Evolutionary conservation across 2,888 invertebrate genomes (phyloP).

Genomic region (Parnassius apollo): DNA sequence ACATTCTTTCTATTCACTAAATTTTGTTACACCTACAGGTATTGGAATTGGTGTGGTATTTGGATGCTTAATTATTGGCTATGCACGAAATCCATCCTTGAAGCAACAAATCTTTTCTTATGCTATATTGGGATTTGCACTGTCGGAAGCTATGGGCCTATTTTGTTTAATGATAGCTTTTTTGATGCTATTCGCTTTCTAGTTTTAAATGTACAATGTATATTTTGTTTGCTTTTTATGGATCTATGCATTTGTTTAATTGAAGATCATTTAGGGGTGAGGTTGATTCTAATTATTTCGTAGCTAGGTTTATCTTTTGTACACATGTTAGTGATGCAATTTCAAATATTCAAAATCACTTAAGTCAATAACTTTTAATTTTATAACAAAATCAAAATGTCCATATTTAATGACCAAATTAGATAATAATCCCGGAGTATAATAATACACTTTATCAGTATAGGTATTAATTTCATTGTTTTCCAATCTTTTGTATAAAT

Average conservation of each 20-base stretch:
- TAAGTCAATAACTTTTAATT: too few species aligned
- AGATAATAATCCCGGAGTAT: too few species aligned
- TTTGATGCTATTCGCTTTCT: conserved; percentile 97
- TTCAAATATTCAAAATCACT: too few species aligned
- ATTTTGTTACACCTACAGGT: conserved; percentile 80
- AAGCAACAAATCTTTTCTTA: conserved; percentile 99
- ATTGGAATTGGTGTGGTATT: conserved; percentile 99
- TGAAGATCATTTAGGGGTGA: conserved; percentile 16
- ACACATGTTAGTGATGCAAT: too few species aligned
- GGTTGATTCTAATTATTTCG: conserved; percentile 7
- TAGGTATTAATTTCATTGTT: too few species aligned
- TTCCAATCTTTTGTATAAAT: too few species aligned
- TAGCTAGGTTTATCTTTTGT: conserved; percentile 31
- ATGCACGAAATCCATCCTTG: conserved; percentile 97
- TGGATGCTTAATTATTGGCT: conserved; percentile 97
- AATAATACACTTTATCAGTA: too few species aligned
- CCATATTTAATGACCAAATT: too few species aligned
- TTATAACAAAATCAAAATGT: too few species aligned
- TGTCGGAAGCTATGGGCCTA: conserved; percentile 99
- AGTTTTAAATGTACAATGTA: conserved; percentile 45
- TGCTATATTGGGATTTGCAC: conserved; percentile 98
- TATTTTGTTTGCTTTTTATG: conserved; percentile 26
- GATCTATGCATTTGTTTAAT: conserved; percentile 4
- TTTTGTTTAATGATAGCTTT: conserved; percentile 99
- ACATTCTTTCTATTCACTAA: conserved; percentile 36